Percentiles rank a stretch among this genome's conserved stretches.
Conservation (phyloP, 1,140 invertebrate genomes). For the Heliconius himera region DNA sequence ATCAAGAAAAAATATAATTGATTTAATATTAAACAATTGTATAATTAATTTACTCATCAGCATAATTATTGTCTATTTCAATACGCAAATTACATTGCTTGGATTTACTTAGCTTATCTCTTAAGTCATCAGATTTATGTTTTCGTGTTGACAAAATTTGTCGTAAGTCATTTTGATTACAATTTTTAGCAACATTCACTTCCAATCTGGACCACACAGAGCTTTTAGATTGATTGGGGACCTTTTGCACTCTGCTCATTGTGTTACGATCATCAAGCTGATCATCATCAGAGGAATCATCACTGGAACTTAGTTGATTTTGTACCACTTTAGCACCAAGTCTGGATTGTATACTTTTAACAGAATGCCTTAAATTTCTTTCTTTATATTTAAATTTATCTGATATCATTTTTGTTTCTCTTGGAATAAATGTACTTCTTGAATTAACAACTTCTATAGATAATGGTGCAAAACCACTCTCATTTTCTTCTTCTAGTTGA, state of each 20-base stretch:
- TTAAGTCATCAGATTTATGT: slow-evolving; percentile 66
- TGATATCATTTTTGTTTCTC: slow-evolving; percentile 58
- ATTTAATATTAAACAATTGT: slow-evolving; percentile 16
- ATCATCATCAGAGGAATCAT: slow-evolving; percentile 57
- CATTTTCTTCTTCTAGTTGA: slow-evolving; percentile 51
- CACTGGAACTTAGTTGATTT: slow-evolving; percentile 49
- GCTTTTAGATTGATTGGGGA: slow-evolving; percentile 49
- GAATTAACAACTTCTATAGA: slow-evolving; percentile 72
- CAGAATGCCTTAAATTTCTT: slow-evolving; percentile 38
- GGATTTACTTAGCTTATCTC: slow-evolving; percentile 68
- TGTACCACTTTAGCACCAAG: slow-evolving; percentile 58
- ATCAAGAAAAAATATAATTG: slow-evolving; percentile 9
- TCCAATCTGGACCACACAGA: slow-evolving; percentile 84
- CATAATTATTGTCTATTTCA: slow-evolving; percentile 77
- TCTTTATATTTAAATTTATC: slow-evolving; percentile 62
- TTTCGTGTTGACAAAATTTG: slow-evolving; percentile 67
- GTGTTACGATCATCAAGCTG: slow-evolving; percentile 58
- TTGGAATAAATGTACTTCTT: slow-evolving; percentile 52
- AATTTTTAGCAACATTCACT: slow-evolving; percentile 44
- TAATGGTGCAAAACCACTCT: slow-evolving; percentile 59
- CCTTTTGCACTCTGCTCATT: slow-evolving; percentile 72
- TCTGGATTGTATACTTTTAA: slow-evolving; percentile 58
- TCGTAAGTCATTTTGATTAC: slow-evolving; percentile 60
- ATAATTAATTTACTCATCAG: slow-evolving; percentile 38
- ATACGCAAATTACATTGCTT: slow-evolving; percentile 76